Evolutionary conservation across 2,797 vertebrate genomes (phyloP).

Genomic region (Octomys mimax): DNA sequence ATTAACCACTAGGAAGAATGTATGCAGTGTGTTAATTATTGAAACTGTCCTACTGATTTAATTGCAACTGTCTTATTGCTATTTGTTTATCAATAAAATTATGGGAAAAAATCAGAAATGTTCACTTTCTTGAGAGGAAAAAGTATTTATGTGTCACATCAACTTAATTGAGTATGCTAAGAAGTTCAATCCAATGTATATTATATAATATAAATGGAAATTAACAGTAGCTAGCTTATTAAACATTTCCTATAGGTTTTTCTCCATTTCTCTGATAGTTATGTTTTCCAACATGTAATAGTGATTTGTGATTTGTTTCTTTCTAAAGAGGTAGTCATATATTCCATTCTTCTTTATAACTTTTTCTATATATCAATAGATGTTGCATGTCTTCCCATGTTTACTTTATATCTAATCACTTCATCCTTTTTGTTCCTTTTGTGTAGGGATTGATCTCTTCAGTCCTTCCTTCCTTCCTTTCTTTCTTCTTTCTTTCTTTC

Average conservation of each 20-base stretch:
- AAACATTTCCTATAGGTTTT: not conserved
- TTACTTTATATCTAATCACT: not conserved
- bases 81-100: too few relatives aligned
- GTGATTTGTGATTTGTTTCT: not conserved
- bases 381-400: not conserved
- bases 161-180: not conserved
- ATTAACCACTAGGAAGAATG: too few relatives aligned
- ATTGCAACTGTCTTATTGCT: too few relatives aligned
- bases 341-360: not conserved
- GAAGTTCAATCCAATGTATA: not conserved
- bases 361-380: not conserved
- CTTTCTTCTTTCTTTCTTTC: too few relatives aligned
- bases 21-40: too few relatives aligned
- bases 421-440: not conserved
- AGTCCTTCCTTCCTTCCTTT: not conserved
- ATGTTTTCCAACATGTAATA: not conserved
- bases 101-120: not conserved
- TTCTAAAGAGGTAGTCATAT: not conserved
- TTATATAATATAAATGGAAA: not conserved
- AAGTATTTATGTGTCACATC: slow-evolving; percentile 14
- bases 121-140: not conserved
- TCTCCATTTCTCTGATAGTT: not conserved
- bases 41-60: not conserved
- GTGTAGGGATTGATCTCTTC: not conserved
- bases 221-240: not conserved